Base-by-base conservation (phyloP, 1,140 invertebrate species). In the Colletes latitarsis region DNA sequence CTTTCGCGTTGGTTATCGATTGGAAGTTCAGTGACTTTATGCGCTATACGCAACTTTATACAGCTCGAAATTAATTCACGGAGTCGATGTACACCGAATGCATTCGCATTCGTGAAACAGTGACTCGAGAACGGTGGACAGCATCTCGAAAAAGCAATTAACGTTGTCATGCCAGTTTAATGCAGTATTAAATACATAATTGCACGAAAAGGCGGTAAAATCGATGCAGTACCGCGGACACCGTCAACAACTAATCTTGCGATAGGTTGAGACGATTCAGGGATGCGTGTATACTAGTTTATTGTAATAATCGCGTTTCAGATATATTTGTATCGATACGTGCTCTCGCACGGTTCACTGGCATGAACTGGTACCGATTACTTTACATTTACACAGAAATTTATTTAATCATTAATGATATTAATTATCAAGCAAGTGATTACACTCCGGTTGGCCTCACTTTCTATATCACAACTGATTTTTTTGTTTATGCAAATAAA, bases 11-110 rank as follows among this genome's bases (percentile, higher is more conserved):
- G 15, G 10, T 4, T 79, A 72, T 79, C 60, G 77, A 79, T 78
- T 68, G 70, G 12, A 9, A 57, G 77, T 79, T 73, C 77, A 39
- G 12, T 43, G 60, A 72, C 77, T 71, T 17, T 21, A 6, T 53
- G 17, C 60, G 14, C 17, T 63, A 17, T 41, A 63, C 60, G 60
- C 60, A 63, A 63, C 60, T 41, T 63, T 41, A 15, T 63, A 19
- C 60, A 8, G 30, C 30, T 6, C 3, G 15, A 17, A 63, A 63
- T 63, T 63, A 6, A 12, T 39, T 49, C 10, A 10, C 49, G 10
- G 10, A 49, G 49, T 12, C 3, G 49, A 3, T 10, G 46, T 8
- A 12, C 49, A 12, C 30, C 49, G 49, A 12, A 49, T 10, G 49
- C 1, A 49, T 10, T 49, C 49, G 49, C 1, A 49, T 49, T 49